phyloP scores from a whole-genome alignment of 2,113 vertebrate species.

The Leptosomus discolor region DNA sequence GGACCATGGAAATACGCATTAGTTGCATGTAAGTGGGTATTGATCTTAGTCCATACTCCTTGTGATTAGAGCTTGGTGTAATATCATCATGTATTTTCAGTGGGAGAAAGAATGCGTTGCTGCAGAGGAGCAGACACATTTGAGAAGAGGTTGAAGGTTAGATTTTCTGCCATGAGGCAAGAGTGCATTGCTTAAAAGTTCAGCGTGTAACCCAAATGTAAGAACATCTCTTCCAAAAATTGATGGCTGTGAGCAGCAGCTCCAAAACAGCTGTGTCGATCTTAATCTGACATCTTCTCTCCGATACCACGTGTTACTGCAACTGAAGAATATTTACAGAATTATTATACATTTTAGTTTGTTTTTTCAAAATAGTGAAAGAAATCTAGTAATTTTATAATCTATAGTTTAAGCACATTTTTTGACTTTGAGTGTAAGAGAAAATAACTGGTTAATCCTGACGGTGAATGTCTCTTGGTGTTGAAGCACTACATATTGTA shows the following conservation, averaged over 20 bases:
- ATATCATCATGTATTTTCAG: accelerated
- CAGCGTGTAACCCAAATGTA: background rate
- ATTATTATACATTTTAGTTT: background rate
- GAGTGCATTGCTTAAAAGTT: background rate
- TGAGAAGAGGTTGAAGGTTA: background rate
- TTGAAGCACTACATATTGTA: background rate
- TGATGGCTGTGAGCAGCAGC: background rate
- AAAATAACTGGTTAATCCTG: background rate
- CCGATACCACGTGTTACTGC: background rate
- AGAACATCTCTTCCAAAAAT: background rate
- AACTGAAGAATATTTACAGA: background rate
- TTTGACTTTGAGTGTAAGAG: background rate
- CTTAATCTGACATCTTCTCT: background rate
- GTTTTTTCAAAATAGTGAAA: background rate
- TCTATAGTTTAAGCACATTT: background rate
- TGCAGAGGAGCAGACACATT: background rate
- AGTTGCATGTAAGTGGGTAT: background rate
- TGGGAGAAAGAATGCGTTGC: background rate
- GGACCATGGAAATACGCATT: background rate
- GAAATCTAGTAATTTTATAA: background rate
- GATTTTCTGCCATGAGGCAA: background rate
- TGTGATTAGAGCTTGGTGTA: background rate
- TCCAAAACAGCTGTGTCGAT: background rate
- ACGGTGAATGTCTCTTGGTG: background rate
- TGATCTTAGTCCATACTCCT: background rate